These are phyloP conservation scores for Hesperophylax magnus DNA, from an alignment of 1,140 invertebrate species.

Conservation along the genomic window DNA sequence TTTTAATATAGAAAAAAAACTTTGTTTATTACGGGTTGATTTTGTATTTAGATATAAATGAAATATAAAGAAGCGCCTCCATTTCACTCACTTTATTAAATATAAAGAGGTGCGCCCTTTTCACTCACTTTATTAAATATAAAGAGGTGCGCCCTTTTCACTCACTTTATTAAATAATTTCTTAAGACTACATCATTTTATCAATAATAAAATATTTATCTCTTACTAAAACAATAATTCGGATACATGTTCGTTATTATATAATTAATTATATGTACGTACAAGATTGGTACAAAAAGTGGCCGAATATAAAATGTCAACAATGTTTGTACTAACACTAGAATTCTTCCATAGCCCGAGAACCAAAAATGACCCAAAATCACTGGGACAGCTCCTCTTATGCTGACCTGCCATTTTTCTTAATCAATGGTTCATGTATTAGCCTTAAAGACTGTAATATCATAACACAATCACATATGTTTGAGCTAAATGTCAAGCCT, in stretches of 20 bases:
- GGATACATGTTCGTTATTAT: constrained; percentile 13
- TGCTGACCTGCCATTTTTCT: background rate
- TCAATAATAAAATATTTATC: constrained; percentile 34
- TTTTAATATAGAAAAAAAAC: no score
- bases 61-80: no score
- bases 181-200: constrained; percentile 2
- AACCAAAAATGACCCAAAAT: background rate
- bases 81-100: no score
- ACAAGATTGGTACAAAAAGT: constrained; percentile 17
- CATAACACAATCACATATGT: no score
- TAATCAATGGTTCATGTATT: background rate
- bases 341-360: background rate
- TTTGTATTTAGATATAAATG: no score
- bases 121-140: no score
- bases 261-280: background rate
- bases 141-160: no score
- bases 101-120: no score
- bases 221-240: constrained; percentile 35
- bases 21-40: no score
- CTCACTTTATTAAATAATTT: constrained; percentile 13
- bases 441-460: no score
- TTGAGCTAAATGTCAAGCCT: no score
- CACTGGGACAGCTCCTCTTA: background rate
- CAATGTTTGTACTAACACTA: constrained; percentile 6
- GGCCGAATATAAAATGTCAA: background rate